Conservation (phyloP, 1,140 invertebrate genomes). For the Psilanteris sp. region DNA sequence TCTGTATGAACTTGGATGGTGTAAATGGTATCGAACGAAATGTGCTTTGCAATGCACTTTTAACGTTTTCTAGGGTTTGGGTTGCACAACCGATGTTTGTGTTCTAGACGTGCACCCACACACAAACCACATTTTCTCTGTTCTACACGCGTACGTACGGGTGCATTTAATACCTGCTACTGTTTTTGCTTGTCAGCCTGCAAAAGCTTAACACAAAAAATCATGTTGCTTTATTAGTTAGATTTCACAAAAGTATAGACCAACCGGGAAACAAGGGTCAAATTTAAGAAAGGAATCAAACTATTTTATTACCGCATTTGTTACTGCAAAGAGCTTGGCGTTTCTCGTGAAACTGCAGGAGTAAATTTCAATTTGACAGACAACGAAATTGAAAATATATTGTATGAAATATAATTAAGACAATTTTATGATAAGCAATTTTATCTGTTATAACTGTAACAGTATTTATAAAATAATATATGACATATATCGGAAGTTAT, state of each 20-base stretch:
- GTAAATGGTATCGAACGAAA: slow-evolving; percentile 13
- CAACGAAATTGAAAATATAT: no score
- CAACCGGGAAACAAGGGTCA: no score
- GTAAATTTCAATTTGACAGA: no score
- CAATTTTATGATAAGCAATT: no score
- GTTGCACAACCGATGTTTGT: neutral
- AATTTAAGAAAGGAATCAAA: no score
- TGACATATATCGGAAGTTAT: no score
- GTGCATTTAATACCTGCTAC: slow-evolving; percentile 31
- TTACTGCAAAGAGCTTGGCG: no score
- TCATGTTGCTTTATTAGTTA: slow-evolving; percentile 39
- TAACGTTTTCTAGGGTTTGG: neutral
- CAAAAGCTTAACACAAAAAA: slow-evolving; percentile 22
- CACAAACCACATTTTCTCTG: slow-evolving; percentile 9
- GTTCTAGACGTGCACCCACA: neutral
- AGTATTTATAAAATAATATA: no score
- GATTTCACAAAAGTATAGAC: slow-evolving; percentile 19
- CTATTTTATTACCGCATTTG: no score
- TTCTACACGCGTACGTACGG: slow-evolving; percentile 19
- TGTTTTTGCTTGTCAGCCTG: slow-evolving; percentile 8
- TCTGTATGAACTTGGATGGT: neutral
- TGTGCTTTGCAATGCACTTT: slow-evolving; percentile 12
- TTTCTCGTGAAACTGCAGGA: no score
- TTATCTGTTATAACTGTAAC: no score
- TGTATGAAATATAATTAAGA: no score